Conservation (phyloP, 1,140 invertebrate genomes). For the Olivierus martensii region DNA sequence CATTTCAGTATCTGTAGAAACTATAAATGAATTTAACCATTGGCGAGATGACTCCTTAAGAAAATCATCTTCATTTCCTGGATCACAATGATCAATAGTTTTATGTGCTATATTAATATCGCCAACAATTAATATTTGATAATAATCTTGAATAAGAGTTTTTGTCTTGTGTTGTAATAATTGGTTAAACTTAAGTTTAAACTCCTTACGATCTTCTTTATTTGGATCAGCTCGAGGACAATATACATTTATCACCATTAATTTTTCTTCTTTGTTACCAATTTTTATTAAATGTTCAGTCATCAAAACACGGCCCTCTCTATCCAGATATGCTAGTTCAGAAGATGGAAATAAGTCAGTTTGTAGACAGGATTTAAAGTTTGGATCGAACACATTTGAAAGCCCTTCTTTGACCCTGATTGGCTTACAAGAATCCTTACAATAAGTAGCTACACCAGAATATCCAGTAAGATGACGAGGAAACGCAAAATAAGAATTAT, state of each 20-base stretch:
- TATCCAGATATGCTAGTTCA: conserved; percentile 26
- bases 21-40: too few relatives aligned
- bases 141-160: conserved; percentile 25
- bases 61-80: conserved; percentile 23
- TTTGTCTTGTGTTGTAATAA: conserved; percentile 34
- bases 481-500: not conserved
- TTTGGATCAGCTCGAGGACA: conserved; percentile 38
- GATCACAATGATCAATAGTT: conserved; percentile 35
- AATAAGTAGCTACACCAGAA: conserved; percentile 41
- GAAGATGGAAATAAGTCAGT: not conserved
- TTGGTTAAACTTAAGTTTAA: conserved; percentile 38
- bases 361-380: not conserved
- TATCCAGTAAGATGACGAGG: conserved; percentile 30
- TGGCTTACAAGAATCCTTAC: conserved; percentile 29
- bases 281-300: conserved; percentile 36
- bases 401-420: conserved; percentile 35
- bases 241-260: conserved; percentile 41
- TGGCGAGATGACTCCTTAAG: not conserved
- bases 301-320: conserved; percentile 37
- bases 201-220: conserved; percentile 32
- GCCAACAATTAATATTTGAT: conserved; percentile 38
- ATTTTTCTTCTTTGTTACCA: conserved; percentile 18
- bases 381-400: conserved; percentile 1
- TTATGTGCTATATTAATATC: conserved; percentile 39
- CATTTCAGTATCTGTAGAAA: not conserved